A percentile compares a stretch with the other conserved stretches of the same genome.
Conservation (phyloP, 2,797 vertebrate genomes). For the Liparis tanakae region DNA sequence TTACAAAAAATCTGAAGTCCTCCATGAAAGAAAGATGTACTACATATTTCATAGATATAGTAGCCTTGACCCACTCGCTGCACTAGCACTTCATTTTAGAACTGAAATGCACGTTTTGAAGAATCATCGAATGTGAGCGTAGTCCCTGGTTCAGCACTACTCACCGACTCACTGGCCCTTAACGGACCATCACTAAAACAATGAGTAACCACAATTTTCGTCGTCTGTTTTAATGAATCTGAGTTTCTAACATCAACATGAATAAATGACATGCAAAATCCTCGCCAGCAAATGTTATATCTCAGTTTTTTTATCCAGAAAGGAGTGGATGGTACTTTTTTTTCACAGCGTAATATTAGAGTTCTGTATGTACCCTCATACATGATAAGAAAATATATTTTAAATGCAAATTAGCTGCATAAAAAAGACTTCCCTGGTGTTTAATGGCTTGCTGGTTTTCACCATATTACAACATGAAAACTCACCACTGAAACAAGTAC, state of each 20-base stretch:
- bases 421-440: background rate
- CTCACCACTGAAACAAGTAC: background rate
- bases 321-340: background rate
- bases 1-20: background rate
- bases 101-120: background rate
- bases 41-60: background rate
- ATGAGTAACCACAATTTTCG: background rate
- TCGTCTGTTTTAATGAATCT: background rate
- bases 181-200: background rate
- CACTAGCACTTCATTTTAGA: background rate
- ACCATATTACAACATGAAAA: background rate
- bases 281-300: background rate
- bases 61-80: background rate
- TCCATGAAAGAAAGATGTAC: background rate
- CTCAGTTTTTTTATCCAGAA: background rate
- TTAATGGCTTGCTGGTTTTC: constrained; percentile 4
- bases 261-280: background rate
- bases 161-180: background rate
- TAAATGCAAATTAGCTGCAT: background rate
- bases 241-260: background rate
- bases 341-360: background rate
- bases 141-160: background rate
- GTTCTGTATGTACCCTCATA: background rate
- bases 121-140: background rate
- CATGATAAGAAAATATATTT: background rate